phyloP scores from a whole-genome alignment of 2,888 invertebrate species.

The Tenthredo mesomela region DNA sequence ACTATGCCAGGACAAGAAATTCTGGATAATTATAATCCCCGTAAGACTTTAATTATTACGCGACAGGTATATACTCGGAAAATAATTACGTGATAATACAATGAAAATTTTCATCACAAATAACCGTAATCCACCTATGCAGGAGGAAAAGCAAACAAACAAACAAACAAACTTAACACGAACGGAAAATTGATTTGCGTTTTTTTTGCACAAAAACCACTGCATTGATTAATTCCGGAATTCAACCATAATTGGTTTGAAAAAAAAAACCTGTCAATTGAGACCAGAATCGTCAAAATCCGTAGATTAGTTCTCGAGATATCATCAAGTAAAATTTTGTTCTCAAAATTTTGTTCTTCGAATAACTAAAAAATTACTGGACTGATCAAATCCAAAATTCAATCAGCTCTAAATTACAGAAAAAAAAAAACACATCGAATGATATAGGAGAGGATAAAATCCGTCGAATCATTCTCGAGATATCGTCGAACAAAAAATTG shows the following conservation, averaged over 20 bases:
- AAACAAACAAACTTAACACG: background rate
- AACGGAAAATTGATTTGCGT: too few relatives aligned
- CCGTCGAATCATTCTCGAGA: too few relatives aligned
- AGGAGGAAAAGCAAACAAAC: background rate
- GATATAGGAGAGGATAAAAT: too few relatives aligned
- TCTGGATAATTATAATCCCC: constrained; percentile 11
- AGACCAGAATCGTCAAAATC: background rate
- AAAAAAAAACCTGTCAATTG: background rate
- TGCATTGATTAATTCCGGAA: background rate
- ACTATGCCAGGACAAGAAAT: background rate
- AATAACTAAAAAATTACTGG: too few relatives aligned
- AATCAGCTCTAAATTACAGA: too few relatives aligned
- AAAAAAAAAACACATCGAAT: too few relatives aligned
- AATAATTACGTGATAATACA: background rate
- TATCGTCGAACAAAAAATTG: too few relatives aligned
- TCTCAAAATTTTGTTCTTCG: background rate
- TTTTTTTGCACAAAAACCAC: background rate
- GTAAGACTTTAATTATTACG: constrained; percentile 7
- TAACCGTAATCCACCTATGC: background rate
- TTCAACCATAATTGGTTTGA: background rate
- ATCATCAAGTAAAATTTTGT: background rate
- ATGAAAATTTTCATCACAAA: background rate
- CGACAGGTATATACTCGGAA: constrained; percentile 1
- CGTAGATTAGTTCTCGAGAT: background rate
- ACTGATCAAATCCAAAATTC: too few relatives aligned